These are phyloP conservation scores for Morone chrysops DNA, from an alignment of 2,113 vertebrate genomes.

Conservation along the genomic window DNA sequence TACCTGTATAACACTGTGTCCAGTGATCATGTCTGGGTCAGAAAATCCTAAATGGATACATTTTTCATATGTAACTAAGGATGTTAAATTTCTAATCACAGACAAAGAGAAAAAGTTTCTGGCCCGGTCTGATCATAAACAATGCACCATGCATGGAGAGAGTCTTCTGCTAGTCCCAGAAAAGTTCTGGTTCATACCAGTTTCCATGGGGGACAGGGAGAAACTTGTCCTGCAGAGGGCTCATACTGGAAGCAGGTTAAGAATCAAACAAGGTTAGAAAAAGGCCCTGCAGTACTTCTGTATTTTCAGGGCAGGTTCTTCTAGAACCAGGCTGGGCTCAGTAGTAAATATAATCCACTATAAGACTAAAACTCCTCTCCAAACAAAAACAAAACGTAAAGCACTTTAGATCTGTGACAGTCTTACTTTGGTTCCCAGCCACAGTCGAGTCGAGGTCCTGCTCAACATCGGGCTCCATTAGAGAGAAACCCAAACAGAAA, in stretches of 20 bases:
- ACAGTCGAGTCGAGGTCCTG: conserved; percentile 26
- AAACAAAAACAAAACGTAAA: neutral
- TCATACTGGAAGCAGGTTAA: conserved; percentile 7
- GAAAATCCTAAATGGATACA: conserved; percentile 18
- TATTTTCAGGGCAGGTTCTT: conserved; percentile 1
- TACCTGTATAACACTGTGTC: too few relatives aligned
- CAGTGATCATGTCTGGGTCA: conserved; percentile 25
- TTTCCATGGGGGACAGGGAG: conserved; percentile 10
- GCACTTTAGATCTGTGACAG: conserved; percentile 19
- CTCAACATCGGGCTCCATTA: conserved; percentile 18
- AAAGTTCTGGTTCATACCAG: conserved; percentile 25
- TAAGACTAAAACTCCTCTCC: neutral
- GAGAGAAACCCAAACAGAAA: conserved; percentile 20
- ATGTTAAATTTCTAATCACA: conserved; percentile 25
- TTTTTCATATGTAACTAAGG: neutral
- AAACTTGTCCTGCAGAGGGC: conserved; percentile 13
- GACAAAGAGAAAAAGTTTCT: neutral
- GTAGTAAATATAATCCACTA: conserved; percentile 53
- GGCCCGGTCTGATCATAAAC: neutral
- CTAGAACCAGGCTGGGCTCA: conserved; percentile 33
- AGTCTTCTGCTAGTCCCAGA: conserved; percentile 27
- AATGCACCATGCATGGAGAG: neutral
- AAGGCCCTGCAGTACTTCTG: neutral
- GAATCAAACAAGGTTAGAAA: conserved; percentile 5
- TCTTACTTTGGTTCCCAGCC: conserved; percentile 43